phyloP scores from a whole-genome alignment of 1,140 invertebrate genomes.

The Coenobita brevimanus region DNA sequence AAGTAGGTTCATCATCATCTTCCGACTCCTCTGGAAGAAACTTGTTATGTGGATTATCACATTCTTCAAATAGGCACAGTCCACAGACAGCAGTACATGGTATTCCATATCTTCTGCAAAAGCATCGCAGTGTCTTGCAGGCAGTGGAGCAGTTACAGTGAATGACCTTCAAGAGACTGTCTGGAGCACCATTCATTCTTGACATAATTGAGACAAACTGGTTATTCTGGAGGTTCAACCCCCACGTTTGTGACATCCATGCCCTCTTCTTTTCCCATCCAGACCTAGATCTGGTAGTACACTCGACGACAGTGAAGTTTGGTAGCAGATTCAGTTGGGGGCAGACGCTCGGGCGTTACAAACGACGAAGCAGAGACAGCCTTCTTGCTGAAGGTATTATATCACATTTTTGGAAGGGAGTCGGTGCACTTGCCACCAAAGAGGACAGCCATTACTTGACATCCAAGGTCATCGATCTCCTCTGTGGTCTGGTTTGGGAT shows the following conservation, averaged over 20 bases:
- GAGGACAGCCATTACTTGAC: constrained; percentile 15
- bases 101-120: constrained; percentile 22
- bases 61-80: constrained; percentile 26
- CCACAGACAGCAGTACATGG: constrained; percentile 4
- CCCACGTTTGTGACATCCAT: constrained; percentile 3
- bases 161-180: constrained; percentile 23
- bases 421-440: background rate
- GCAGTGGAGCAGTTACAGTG: constrained; percentile 16
- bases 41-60: constrained; percentile 30
- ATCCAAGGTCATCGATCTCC: background rate
- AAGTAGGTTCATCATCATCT: constrained; percentile 24
- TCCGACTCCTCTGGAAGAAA: constrained; percentile 18
- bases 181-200: constrained; percentile 15
- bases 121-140: constrained; percentile 6
- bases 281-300: constrained; percentile 7
- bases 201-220: constrained; percentile 16
- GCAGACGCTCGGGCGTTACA: constrained; percentile 4
- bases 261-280: constrained; percentile 5
- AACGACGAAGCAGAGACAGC: background rate
- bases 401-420: background rate
- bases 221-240: background rate
- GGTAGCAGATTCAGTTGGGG: constrained; percentile 7
- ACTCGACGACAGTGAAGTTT: constrained; percentile 1
- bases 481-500: constrained; percentile 17
- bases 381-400: constrained; percentile 15